These are phyloP conservation scores for Ginglymostoma cirratum DNA, from an alignment of 2,113 vertebrate species.

Conservation along the genomic window DNA sequence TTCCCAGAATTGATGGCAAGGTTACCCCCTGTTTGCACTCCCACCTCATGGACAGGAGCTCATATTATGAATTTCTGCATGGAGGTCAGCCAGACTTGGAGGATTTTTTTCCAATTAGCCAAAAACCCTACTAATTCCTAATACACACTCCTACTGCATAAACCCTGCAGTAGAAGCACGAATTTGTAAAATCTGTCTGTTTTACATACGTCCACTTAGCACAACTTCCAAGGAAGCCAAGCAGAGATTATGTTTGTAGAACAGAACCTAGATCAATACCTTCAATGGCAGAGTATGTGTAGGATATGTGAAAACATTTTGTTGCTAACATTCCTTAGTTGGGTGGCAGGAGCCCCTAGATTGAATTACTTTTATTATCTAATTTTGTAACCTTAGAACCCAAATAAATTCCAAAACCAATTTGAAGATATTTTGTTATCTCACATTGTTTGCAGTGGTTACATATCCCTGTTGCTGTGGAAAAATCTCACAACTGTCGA, in stretches of 20 bases:
- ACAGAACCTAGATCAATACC: background rate
- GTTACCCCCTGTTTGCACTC: background rate
- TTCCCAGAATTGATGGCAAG: background rate
- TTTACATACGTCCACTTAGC: background rate
- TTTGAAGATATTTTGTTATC: slow-evolving; percentile 28
- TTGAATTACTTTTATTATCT: background rate
- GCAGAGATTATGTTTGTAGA: background rate
- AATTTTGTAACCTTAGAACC: background rate
- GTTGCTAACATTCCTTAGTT: background rate
- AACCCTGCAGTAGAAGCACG: background rate
- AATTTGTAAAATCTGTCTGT: background rate
- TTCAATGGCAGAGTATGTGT: background rate
- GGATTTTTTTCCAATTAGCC: background rate
- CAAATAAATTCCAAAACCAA: background rate
- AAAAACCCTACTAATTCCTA: background rate
- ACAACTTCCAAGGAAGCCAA: background rate
- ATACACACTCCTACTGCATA: background rate
- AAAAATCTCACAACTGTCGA: background rate
- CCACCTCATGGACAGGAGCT: background rate
- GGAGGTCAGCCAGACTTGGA: background rate
- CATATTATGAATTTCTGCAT: background rate
- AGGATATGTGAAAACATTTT: background rate
- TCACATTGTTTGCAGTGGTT: background rate
- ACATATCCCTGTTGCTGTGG: background rate
- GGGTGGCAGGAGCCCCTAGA: background rate